These are phyloP conservation scores for Dicaeum eximium DNA, from an alignment of 2,113 vertebrate genomes.

Conservation along the genomic window DNA sequence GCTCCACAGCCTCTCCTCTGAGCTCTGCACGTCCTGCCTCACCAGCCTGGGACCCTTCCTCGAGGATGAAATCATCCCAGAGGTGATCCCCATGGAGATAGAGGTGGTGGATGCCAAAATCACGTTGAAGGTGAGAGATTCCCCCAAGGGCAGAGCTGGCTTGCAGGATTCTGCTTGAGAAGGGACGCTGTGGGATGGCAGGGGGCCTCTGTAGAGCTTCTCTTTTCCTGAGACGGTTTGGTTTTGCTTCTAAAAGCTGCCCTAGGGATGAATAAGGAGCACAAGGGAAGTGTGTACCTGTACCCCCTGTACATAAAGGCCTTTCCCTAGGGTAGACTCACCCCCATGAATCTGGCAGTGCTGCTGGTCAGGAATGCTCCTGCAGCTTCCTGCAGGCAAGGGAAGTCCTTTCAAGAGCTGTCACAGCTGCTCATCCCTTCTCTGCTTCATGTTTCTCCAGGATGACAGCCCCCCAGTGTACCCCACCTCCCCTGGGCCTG, in stretches of 20 bases:
- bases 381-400: neutral
- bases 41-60: slow-evolving; percentile 87
- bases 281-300: neutral
- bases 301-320: neutral
- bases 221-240: neutral
- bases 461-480: slow-evolving; percentile 89
- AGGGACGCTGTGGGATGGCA: neutral
- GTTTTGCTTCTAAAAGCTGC: neutral
- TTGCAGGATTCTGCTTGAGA: neutral
- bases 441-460: slow-evolving; percentile 60
- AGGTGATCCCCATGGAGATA: slow-evolving; percentile 87
- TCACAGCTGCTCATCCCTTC: neutral
- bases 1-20: slow-evolving; percentile 72
- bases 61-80: slow-evolving; percentile 87
- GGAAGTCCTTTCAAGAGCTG: neutral
- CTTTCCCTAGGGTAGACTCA: neutral
- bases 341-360: neutral
- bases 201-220: neutral
- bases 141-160: neutral
- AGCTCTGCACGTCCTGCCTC: slow-evolving; percentile 84
- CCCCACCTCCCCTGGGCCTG: slow-evolving; percentile 85
- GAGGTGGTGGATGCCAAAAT: slow-evolving; percentile 80
- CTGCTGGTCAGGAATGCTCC: neutral
- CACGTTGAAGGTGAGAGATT: slow-evolving; percentile 80
- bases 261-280: neutral